Evolutionary conservation across 2,888 invertebrate genomes (phyloP), one percentile per base, ranked within the genome.

Genomic region (Branchellion lobata): DNA sequence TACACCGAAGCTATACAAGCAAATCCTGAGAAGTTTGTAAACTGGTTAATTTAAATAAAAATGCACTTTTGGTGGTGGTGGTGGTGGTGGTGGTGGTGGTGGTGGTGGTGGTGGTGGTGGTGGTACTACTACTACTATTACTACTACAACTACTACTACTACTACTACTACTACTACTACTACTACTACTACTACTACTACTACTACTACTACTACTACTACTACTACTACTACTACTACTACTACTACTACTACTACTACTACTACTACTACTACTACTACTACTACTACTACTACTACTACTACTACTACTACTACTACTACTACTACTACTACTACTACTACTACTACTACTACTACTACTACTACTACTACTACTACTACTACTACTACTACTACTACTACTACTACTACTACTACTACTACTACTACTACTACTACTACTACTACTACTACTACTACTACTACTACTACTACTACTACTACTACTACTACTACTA

Each of bases 151-250:
- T 36, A 73, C 34, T 36, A 73, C 24, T 36, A 73, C 34, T 73
- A 73, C 34, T 73, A 73, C 14, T 36, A 73, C 34, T 36, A 73
- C 34, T 36, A 73, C 34, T 73, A 73, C 34, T 36, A 73, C 34
- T 36, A 73, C 34, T 36, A 73, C 34, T 73, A 73, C 34, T 36
- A 33, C 34, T 36, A 33, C 34, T 36, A 73, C 34, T 36, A 51
- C 21, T 51, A 21, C 21, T 51, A 18, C 21, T 51, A 21, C 21
- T 51, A 21, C 21, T 18, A 51, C 51, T 51, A 21, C 51, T 21
- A 51, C 21, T 21, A 51, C 51, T 21, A 51, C 14, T 21, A 14
- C 21, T 21, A 51, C 14, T 18, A 51, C 21, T 18, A 51, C 21
- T 18, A 51, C 51, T 18, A 51, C 21, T 18, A 51, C 21, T 18